Base-by-base conservation (phyloP, 2,888 invertebrate species). In the Glyphotaelius pellucidus region DNA sequence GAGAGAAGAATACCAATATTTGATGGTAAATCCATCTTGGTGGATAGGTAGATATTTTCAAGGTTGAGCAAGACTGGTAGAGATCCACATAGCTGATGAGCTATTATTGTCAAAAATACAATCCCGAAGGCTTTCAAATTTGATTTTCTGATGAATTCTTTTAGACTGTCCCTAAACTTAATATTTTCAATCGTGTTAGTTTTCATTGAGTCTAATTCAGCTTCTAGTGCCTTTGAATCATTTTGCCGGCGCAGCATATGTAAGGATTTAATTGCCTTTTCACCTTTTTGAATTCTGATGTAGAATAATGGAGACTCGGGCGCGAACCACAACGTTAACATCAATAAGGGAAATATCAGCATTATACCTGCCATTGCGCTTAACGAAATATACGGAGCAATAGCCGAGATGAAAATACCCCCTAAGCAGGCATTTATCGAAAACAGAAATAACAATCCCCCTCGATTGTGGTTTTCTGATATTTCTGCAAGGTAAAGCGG, bases 401-500 rank as follows among this genome's bases (percentile, higher is more conserved):
- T 32, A 3, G n/a, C 81, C 80, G 93, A 91, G 30, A 92, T 81
- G 67, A 93, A 89, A 14, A 93, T 38, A 19, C 90, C 32, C 7
- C 93, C 92, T 3, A 89, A 31, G 35, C 67, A 88, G 38, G 90
- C 30, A 35, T 35, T 47, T 31, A 92, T 32, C 12, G 92, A 80
- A 42, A 93, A 92, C 42, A 92, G 83, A 35, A 89, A 79, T 79
- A 93, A 91, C 14, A 93, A 67, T 30, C 89, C 80, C 42, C 93
- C 93, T 52, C 93, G 90, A 38, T 93, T 93, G 31, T 91, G 86
- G 38, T 92, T 92, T 80, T 93, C 93, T 12, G 93, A 91, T 47
- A 94, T 92, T 90, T 94, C 93, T 30, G 93, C 90, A 19, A 93
- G 85, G 89, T 94, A 94, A 38, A 94, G 92, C 7, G 93, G 93